A percentile compares a stretch with the other conserved stretches of the same genome.
phyloP scores from a whole-genome alignment of 2,797 vertebrate species.

The Scomberomorus guttatus region DNA sequence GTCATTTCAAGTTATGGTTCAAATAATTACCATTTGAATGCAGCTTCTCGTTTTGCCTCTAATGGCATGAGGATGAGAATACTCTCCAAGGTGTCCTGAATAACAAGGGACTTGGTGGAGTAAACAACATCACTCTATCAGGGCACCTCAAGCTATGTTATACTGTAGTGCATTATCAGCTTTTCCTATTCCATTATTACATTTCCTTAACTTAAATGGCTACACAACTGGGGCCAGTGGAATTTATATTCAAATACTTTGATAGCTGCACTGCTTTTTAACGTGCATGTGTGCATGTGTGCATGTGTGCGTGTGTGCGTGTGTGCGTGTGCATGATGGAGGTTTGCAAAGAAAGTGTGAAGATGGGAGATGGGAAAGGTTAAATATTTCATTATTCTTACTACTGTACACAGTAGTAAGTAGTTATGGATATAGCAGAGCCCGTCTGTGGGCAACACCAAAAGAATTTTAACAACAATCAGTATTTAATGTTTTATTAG shows the following conservation, averaged over 20 bases:
- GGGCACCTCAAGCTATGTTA: background rate
- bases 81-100: too few relatives aligned
- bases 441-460: too few relatives aligned
- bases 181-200: constrained; percentile 21
- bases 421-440: too few relatives aligned
- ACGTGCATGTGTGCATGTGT: constrained; percentile 4
- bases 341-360: constrained; percentile 17
- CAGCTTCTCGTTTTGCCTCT: background rate
- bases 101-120: too few relatives aligned
- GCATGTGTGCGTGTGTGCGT: too few relatives aligned
- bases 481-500: too few relatives aligned
- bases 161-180: background rate
- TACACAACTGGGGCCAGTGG: constrained; percentile 10
- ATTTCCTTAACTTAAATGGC: constrained; percentile 37
- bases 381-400: constrained; percentile 63
- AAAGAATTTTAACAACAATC: too few relatives aligned
- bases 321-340: background rate
- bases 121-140: background rate
- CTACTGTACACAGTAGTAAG: constrained; percentile 48
- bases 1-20: background rate
- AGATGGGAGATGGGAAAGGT: constrained; percentile 40
- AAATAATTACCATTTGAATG: background rate
- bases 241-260: constrained; percentile 30
- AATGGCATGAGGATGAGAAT: too few relatives aligned
- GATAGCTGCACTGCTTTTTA: constrained; percentile 19